Base-by-base conservation (phyloP, 2,797 vertebrate species). In the Tragelaphus oryx region DNA sequence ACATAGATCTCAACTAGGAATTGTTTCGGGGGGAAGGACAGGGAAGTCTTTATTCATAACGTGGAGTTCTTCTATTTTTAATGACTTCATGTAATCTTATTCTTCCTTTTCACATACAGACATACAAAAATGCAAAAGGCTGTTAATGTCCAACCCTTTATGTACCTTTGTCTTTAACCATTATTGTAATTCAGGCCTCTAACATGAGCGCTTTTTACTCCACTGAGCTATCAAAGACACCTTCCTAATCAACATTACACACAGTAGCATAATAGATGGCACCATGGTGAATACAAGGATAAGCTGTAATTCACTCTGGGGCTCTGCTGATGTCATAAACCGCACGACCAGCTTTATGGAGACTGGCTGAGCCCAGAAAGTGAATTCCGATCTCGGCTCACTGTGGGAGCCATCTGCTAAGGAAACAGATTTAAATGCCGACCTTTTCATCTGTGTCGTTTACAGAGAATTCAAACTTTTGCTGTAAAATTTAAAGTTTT, bases 401-500 rank as follows among this genome's bases (percentile, higher is more conserved):
- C 98, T 97, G 97, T 41, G 95, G 98, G 96, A 96, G 96, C 98
- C 97, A 98, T 96, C 86, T 96, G 98, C 93, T 97, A 95, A 76
- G 93, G 94, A 96, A 97, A 96, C 94, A 95, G 97, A 96, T 95
- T 97, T 89, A 96, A 97, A 95, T 76, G 91, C 46, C 28, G 89
- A 97, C 96, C 97, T 97, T 97, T 96, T 96, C 93, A 93, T 96
- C 97, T 97, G 94, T 93, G 95, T 87, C 91, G n/a, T 97, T 96
- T 89, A 91, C 93, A 87, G 71, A 94, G 95, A 97, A 95, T 97
- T 98, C 97, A 98, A 97, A 98, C 95, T 97, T 98, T 96, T 97
- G 96, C 96, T 74, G 74, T 94, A 97, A 97, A 98, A 98, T 68
- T 96, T 96, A 97, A 98, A 98, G 98, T 98, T 97, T 97, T 85